Evolutionary conservation across 2,797 vertebrate genomes (phyloP), one percentile per base, ranked within the genome.

Genomic region (Mallotus villosus): DNA sequence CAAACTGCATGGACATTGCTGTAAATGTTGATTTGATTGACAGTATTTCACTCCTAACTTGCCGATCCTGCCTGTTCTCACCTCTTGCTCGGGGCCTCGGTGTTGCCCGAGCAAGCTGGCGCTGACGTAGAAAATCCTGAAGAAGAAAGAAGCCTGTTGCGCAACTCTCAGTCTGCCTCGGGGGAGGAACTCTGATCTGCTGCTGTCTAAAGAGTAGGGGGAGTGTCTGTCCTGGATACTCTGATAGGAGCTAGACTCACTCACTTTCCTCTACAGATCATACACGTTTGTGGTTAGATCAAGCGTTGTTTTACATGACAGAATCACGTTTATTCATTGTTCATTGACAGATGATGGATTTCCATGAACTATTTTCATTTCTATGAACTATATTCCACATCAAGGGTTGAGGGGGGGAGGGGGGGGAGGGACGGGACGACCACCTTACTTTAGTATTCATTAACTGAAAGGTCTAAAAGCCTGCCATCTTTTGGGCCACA

Each of bases 401-500:
- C 19, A 14, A 55, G 19, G 5, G 19, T 29, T 29, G 3, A 29
- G 27, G 27, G 27, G 32, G 7, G 32, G 14, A 4, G 27, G 27
- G 32, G 7, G 32, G 14, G 41, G 1, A 46, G 58, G 27, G 25
- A 14, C 60, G 21, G 22, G 22, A 22, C 3, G 1, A 14, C 32
- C 21, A 27, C 14, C 12, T 9, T 29, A 27, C 24, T 62, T 51
- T 17, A 24, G n/a, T 60, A 24, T 12, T 9, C 59, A 24, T 9
- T 12, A 24, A 61, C 21, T 14, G 17, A 17, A 27, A 34, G 32
- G 8, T 12, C 25, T 5, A 17, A 59, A 27, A 60, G n/a, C 29
- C n/a, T 19, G 16, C 55, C 57, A 61, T 34, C 68, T 27, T 70
- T 19, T 70, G 68, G 68, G 60, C 58, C 32, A 60, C 37, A 59